Evolutionary conservation across 64 coral and sea anemone species (phyloP), one percentile per base, ranked within the genome.

Genomic region (Montipora foliosa): DNA sequence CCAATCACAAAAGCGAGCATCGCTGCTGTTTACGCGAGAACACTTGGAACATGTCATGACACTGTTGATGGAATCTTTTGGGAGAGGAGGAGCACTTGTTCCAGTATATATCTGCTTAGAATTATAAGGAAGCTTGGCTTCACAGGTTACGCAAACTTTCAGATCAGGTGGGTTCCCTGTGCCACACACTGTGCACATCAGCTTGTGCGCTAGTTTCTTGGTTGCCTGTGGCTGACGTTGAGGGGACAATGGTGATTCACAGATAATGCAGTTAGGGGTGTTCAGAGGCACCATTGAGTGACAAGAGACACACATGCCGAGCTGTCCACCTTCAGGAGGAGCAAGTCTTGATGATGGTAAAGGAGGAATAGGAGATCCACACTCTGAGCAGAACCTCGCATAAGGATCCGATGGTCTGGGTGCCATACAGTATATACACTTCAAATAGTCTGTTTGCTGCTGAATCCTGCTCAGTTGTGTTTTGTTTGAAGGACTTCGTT

Each of bases 1-100:
- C 98, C 98, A 99, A 66, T 99, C 98, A 83, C 98, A 99, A 86
- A 96, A 99, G 2, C 95, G 78, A 53, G 98, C 98, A 85, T 99
- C 98, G 44, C 92, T 89, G 69, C 98, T 99, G 52, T 99, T 99
- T 58, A 99, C 89, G 0, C 98, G 95, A 59, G 90, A 92, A 19
- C 98, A 99, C 87, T 99, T 96, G 44, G 95, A 96, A 80, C 98
- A 99, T 7, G 95, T 95, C 50, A 99, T 96, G 68, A 92, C 84
- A 74, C 93, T 89, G 15, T 93, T 93, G 9, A 70, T 50, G 15
- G 94, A 89, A 6, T 92, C 92, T 80, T 94, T 94, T 11, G 95
- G 98, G 29, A 96, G 64, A 17, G 98, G 98, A 68, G 98, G 92
- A 48, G 95, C 98, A 95, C 93, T 98, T 55, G 74, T 60, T 8